A percentile compares a stretch with the other conserved stretches of the same genome.
These are phyloP conservation scores for Acrossocheilus fasciatus DNA, from an alignment of 2,797 vertebrate genomes.

Conservation along the genomic window DNA sequence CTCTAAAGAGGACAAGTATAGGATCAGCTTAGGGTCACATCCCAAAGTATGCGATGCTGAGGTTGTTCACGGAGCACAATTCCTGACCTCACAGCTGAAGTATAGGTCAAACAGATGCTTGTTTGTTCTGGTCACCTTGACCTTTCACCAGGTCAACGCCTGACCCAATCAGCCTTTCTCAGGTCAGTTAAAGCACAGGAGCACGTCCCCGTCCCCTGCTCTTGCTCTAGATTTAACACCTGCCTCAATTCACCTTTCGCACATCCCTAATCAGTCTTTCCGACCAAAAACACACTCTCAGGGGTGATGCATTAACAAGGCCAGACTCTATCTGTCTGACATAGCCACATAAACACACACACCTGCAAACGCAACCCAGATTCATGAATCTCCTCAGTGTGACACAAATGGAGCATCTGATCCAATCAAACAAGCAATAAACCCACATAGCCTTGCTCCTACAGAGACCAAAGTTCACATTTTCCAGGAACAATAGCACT, in stretches of 20 bases:
- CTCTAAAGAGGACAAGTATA: not conserved
- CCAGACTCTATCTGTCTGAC: constrained; percentile 36
- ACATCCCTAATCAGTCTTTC: constrained; percentile 39
- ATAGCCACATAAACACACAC: constrained; percentile 37
- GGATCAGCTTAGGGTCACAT: not conserved
- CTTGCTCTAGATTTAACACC: constrained; percentile 44
- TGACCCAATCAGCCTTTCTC: not conserved
- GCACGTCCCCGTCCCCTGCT: not conserved
- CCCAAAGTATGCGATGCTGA: not conserved
- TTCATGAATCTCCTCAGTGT: constrained; percentile 9
- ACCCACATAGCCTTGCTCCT: not conserved
- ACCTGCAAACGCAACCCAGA: constrained; percentile 43
- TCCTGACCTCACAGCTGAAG: constrained; percentile 2
- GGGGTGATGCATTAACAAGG: constrained; percentile 46
- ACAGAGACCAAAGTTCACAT: not conserved
- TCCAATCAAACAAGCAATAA: constrained; percentile 43
- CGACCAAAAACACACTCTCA: constrained; percentile 12
- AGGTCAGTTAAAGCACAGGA: constrained; percentile 11
- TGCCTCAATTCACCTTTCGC: constrained; percentile 38
- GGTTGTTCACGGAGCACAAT: not conserved
- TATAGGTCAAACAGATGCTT: constrained; percentile 17
- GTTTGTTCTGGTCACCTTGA: constrained; percentile 45
- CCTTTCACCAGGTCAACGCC: not conserved
- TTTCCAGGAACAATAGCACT: not conserved
- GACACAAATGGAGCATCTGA: constrained; percentile 44